Percentiles rank a stretch among this genome's conserved stretches.
phyloP scores from a whole-genome alignment of 1,140 invertebrate genomes.

The Halesus radiatus region DNA sequence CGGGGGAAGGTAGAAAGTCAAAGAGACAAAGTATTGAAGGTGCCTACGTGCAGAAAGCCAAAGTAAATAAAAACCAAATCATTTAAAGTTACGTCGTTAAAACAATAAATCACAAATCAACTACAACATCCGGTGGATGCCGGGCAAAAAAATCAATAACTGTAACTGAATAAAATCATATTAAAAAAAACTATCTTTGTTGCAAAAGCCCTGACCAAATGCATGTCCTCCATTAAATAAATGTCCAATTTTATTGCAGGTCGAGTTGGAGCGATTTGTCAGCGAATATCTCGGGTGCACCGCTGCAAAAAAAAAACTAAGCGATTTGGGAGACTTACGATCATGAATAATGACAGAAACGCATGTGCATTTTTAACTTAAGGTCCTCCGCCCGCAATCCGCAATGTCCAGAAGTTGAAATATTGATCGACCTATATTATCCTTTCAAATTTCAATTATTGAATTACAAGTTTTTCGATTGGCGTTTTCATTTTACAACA shows the following conservation, averaged over 20 bases:
- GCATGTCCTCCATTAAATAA: not conserved
- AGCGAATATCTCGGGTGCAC: too few species aligned
- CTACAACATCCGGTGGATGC: not conserved
- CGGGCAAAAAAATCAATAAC: not conserved
- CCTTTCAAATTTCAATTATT: not conserved
- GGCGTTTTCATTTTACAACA: too few species aligned
- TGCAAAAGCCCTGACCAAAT: slow-evolving; percentile 4
- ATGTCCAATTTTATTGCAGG: slow-evolving; percentile 10
- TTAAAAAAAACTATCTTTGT: not conserved
- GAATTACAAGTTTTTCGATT: not conserved
- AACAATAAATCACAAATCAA: too few species aligned
- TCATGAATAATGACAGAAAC: slow-evolving; percentile 14
- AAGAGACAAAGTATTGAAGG: too few species aligned
- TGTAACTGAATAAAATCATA: not conserved
- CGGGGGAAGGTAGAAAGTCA: too few species aligned
- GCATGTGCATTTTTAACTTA: slow-evolving; percentile 6
- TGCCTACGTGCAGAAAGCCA: too few species aligned
- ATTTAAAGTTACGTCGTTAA: too few species aligned
- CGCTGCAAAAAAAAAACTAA: not conserved
- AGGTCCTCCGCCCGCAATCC: not conserved
- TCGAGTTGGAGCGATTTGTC: not conserved
- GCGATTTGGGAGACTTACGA: slow-evolving; percentile 12
- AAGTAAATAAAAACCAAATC: too few species aligned
- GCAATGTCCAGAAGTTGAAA: not conserved
- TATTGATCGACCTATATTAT: slow-evolving; percentile 14